These are phyloP conservation scores for Antrozous pallidus DNA, from an alignment of 2,797 vertebrate genomes.

Conservation along the genomic window DNA sequence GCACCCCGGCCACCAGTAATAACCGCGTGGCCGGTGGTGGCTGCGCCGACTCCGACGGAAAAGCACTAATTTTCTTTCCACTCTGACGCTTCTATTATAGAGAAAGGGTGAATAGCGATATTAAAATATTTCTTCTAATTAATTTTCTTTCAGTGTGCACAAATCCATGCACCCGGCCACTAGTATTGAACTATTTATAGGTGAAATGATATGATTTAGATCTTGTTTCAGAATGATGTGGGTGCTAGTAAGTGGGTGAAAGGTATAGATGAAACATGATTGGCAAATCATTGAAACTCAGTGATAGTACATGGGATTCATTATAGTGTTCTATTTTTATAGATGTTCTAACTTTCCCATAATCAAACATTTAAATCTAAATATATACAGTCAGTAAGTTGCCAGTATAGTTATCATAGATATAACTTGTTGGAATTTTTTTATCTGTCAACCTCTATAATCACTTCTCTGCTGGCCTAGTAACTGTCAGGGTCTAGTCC, in stretches of 20 bases:
- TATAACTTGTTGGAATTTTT: neutral
- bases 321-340: neutral
- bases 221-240: neutral
- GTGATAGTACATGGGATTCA: neutral
- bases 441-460: slow-evolving; percentile 20
- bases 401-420: neutral
- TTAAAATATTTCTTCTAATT: too few relatives aligned
- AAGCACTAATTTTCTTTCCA: neutral
- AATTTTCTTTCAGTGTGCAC: too few relatives aligned
- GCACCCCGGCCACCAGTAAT: accelerated
- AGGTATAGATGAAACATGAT: neutral
- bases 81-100: too few relatives aligned
- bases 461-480: slow-evolving; percentile 21
- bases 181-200: neutral
- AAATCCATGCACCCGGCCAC: too few relatives aligned
- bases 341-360: neutral
- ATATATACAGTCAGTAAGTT: neutral
- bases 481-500: slow-evolving; percentile 8
- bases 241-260: neutral
- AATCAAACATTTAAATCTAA: slow-evolving; percentile 14
- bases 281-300: neutral
- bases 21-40: accelerated
- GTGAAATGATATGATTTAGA: neutral
- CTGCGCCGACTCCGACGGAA: accelerated
- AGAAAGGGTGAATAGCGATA: too few relatives aligned